Conservation (phyloP, 2,888 invertebrate genomes). For the Caenorhabditis japonica region DNA sequence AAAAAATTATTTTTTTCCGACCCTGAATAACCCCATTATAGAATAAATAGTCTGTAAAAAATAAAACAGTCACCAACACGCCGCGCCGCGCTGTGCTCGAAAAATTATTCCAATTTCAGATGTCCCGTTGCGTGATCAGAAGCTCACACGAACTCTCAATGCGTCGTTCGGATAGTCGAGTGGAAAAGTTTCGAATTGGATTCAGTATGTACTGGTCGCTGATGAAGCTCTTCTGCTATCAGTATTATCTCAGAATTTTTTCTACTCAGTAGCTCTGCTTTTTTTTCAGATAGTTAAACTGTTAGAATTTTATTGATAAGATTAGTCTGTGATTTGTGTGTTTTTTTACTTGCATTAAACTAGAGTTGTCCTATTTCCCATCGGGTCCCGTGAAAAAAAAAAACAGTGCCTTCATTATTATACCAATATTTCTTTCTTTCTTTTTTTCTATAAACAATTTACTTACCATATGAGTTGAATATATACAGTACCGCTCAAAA, state of each 20-base stretch:
- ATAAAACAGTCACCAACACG: no score
- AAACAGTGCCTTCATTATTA: constrained; percentile 20
- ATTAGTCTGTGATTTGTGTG: constrained; percentile 38
- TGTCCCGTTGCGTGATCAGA: constrained; percentile 69
- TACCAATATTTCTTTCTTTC: no score
- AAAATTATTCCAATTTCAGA: constrained; percentile 55
- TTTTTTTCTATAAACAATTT: constrained; percentile 18
- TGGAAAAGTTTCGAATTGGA: constrained; percentile 37
- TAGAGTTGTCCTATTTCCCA: constrained; percentile 13
- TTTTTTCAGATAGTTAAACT: constrained; percentile 7
- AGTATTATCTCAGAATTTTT: constrained; percentile 36
- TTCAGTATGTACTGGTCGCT: constrained; percentile 56
- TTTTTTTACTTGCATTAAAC: constrained; percentile 8
- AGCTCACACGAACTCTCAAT: constrained; percentile 65
- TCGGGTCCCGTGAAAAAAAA: no score
- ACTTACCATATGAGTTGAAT: not conserved
- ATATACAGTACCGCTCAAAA: no score
- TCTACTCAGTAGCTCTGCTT: constrained; percentile 16
- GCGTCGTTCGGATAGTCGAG: constrained; percentile 37
- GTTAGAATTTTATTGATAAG: no score
- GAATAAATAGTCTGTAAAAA: constrained; percentile 4
- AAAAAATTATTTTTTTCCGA: no score
- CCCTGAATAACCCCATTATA: no score
- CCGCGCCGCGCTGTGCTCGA: no score
- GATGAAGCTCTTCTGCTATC: constrained; percentile 53